Percentiles rank a stretch among this genome's conserved stretches.
Evolutionary conservation across 2,797 vertebrate genomes (phyloP).

Genomic region (Halcyon leucocephala): DNA sequence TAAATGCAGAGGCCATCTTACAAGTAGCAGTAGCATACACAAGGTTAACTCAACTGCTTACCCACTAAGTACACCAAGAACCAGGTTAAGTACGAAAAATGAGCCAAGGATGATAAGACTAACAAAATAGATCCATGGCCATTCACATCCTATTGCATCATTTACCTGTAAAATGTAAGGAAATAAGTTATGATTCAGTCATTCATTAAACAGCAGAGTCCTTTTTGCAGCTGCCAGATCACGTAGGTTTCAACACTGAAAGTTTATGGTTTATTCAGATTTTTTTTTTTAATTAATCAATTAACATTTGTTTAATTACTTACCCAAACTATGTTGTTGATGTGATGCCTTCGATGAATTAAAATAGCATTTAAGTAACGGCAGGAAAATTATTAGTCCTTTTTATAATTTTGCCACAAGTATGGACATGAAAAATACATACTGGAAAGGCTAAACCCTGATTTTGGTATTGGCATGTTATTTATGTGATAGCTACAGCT

Average conservation of each 20-base stretch:
- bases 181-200: slow-evolving; percentile 80
- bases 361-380: not conserved
- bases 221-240: slow-evolving; percentile 76
- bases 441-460: fast-evolving
- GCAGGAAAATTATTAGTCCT: not conserved
- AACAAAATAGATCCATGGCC: slow-evolving; percentile 98
- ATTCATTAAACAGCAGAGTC: slow-evolving; percentile 81
- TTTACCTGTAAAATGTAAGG: slow-evolving; percentile 92
- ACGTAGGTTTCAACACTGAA: slow-evolving; percentile 52
- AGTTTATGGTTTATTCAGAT: not conserved
- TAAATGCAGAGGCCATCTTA: slow-evolving; percentile 72
- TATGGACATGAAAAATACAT: not conserved
- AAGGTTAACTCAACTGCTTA: slow-evolving; percentile 88
- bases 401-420: not conserved
- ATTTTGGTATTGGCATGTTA: not conserved
- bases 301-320: not conserved
- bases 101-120: slow-evolving; percentile 99
- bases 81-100: slow-evolving; percentile 99
- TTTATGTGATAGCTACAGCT: not conserved
- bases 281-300: not conserved
- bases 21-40: slow-evolving; percentile 71
- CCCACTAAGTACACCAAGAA: slow-evolving; percentile 99
- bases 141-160: slow-evolving; percentile 95
- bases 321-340: not conserved
- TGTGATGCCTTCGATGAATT: not conserved